Conservation (phyloP, 2,113 vertebrate species). For the Bambusicola thoracicus region DNA sequence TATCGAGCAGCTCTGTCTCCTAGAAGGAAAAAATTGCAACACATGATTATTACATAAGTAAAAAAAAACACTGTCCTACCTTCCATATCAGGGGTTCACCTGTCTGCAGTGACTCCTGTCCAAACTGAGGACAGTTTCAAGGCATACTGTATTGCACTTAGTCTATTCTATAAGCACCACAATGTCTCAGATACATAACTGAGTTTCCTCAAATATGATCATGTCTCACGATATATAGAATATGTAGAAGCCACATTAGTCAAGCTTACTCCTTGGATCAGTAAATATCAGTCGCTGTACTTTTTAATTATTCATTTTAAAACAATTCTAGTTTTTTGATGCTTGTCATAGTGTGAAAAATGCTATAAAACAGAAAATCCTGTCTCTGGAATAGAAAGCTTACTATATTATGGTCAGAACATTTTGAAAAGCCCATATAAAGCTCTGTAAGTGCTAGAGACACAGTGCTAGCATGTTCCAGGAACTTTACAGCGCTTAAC, state of each 20-base stretch:
- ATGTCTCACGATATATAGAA: background rate
- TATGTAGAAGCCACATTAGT: background rate
- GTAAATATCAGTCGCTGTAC: background rate
- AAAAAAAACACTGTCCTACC: background rate
- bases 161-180: background rate
- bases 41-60: background rate
- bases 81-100: background rate
- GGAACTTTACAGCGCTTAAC: background rate
- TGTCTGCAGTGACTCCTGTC: background rate
- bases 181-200: too few relatives aligned
- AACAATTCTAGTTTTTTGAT: background rate
- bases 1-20: slow-evolving; percentile 88
- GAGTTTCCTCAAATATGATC: background rate
- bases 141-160: background rate
- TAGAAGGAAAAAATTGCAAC: slow-evolving; percentile 70
- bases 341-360: background rate
- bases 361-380: background rate
- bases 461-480: background rate
- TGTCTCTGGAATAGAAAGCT: background rate
- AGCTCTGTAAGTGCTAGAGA: background rate
- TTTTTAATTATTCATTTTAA: background rate
- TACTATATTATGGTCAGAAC: background rate
- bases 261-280: background rate
- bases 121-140: background rate
- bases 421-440: background rate